Evolutionary conservation across 2,113 vertebrate genomes (phyloP).

Genomic region (Leucosticte australis): DNA sequence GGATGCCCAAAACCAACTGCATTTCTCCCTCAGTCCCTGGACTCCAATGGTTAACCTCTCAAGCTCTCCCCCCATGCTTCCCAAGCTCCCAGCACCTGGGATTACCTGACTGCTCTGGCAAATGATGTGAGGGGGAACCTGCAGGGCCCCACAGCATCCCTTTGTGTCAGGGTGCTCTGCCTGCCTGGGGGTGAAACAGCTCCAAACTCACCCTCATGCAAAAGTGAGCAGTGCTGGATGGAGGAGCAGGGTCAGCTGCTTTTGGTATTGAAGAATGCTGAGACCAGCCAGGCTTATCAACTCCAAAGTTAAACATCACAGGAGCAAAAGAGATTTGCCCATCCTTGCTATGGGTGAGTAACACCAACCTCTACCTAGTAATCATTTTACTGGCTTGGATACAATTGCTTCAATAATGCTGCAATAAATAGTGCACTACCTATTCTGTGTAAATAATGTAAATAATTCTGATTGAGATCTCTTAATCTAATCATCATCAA

Average conservation of each 20-base stretch:
- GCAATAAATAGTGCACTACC: neutral
- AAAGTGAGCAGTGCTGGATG: neutral
- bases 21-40: neutral
- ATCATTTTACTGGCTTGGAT: neutral
- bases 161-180: neutral
- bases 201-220: neutral
- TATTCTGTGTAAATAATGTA: neutral
- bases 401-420: neutral
- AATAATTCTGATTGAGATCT: neutral
- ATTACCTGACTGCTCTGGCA: neutral
- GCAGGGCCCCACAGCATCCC: neutral
- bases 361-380: neutral
- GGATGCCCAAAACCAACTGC: neutral
- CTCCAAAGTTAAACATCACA: neutral
- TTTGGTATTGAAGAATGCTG: neutral
- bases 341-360: neutral
- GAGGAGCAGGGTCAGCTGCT: neutral
- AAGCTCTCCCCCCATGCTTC: neutral
- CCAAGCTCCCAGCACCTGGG: neutral
- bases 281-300: neutral
- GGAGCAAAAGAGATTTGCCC: neutral
- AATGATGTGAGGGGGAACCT: neutral
- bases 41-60: neutral
- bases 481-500: neutral
- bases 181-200: neutral